phyloP scores from a whole-genome alignment of 2,113 vertebrate genomes.

The Tenebrosternarchus preto region DNA sequence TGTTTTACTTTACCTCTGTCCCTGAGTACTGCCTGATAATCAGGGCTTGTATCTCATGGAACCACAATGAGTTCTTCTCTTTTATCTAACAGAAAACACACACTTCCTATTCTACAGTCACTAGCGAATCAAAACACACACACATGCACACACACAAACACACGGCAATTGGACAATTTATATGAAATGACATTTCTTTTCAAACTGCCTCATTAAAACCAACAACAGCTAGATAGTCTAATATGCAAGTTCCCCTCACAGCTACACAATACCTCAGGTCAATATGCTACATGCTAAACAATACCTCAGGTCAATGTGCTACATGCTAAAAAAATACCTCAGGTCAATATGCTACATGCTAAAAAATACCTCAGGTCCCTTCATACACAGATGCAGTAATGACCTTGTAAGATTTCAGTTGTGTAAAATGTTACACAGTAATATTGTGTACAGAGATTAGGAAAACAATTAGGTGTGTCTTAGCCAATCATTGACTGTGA shows the following conservation, averaged over 20 bases:
- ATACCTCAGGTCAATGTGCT: too few relatives aligned
- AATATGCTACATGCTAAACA: too few relatives aligned
- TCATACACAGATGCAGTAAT: too few relatives aligned
- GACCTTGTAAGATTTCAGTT: too few relatives aligned
- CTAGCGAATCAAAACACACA: constrained; percentile 45
- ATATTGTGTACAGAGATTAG: too few relatives aligned
- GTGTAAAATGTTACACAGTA: too few relatives aligned
- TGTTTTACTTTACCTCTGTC: background rate
- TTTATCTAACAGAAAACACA: constrained; percentile 62
- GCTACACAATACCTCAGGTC: too few relatives aligned
- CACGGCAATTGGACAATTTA: background rate
- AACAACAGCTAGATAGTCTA: background rate
- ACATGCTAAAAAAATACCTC: too few relatives aligned
- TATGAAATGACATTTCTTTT: background rate
- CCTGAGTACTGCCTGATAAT: constrained; percentile 57
- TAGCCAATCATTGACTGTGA: too few relatives aligned
- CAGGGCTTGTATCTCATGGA: background rate
- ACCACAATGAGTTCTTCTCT: constrained; percentile 7
- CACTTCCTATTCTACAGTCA: constrained; percentile 59
- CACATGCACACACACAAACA: background rate
- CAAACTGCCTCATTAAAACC: background rate
- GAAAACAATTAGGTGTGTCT: too few relatives aligned
- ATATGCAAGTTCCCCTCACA: background rate
- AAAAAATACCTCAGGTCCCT: too few relatives aligned
- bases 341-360: too few relatives aligned